Evolutionary conservation across 1,140 invertebrate species (phyloP).

Genomic region (Odontomachus brunneus): DNA sequence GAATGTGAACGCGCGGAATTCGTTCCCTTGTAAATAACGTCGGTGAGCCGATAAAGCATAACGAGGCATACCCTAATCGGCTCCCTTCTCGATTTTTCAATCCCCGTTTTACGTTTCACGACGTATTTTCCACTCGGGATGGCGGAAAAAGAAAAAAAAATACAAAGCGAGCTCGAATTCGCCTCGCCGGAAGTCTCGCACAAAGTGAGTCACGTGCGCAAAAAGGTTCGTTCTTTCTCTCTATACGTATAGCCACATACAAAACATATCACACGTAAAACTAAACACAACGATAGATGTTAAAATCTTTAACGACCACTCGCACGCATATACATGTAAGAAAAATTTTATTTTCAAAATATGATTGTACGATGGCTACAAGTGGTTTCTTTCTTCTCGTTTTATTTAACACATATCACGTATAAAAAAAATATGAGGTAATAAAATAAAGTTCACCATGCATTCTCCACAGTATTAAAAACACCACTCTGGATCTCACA

Average conservation of each 20-base stretch:
- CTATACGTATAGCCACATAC: not conserved
- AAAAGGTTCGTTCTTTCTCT: constrained; percentile 19
- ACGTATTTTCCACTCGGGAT: constrained; percentile 71
- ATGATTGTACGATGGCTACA: not conserved
- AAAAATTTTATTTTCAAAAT: constrained; percentile 43
- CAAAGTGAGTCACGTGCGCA: constrained; percentile 71
- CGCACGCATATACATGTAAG: not conserved
- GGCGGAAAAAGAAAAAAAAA: constrained; percentile 68
- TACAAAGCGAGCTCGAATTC: constrained; percentile 69
- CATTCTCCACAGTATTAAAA: not conserved
- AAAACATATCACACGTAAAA: constrained; percentile 8
- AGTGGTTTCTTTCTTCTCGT: not conserved
- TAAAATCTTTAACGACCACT: not conserved
- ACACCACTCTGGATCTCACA: not conserved
- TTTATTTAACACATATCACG: not conserved
- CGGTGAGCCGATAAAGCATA: constrained; percentile 74
- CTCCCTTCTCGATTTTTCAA: constrained; percentile 76
- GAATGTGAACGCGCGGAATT: not conserved
- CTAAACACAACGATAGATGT: not conserved
- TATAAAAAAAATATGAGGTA: constrained; percentile 6
- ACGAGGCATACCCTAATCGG: constrained; percentile 74
- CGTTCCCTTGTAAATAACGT: constrained; percentile 68
- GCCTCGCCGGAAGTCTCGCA: constrained; percentile 66
- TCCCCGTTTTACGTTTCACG: constrained; percentile 72
- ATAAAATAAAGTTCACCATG: constrained; percentile 3